A percentile compares a stretch with the other conserved stretches of the same genome.
These are phyloP conservation scores for Anser brachyrhynchus DNA, from an alignment of 2,113 vertebrate species.

Conservation along the genomic window DNA sequence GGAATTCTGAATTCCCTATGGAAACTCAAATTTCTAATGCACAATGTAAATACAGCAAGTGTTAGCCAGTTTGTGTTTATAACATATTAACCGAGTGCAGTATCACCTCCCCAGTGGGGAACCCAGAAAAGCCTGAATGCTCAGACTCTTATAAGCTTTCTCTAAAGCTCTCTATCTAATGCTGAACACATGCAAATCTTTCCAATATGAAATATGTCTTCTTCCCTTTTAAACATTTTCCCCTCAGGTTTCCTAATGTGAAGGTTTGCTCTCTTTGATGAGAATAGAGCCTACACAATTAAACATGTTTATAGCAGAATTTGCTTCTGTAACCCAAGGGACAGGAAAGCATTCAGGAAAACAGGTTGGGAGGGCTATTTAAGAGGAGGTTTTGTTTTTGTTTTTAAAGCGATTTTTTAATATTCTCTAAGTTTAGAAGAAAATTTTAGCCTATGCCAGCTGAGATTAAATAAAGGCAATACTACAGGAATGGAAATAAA, in stretches of 20 bases:
- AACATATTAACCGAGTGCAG: conserved; percentile 9
- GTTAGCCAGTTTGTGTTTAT: conserved; percentile 32
- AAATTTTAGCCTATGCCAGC: not conserved
- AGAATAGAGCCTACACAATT: conserved; percentile 1
- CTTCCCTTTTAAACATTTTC: not conserved
- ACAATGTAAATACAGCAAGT: conserved; percentile 38
- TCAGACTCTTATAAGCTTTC: not conserved
- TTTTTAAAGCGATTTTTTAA: not conserved
- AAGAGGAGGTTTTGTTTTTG: not conserved
- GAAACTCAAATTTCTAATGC: conserved; percentile 13
- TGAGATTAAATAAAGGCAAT: not conserved
- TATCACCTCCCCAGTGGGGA: not conserved
- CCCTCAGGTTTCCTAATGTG: conserved; percentile 27
- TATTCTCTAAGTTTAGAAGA: not conserved
- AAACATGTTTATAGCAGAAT: not conserved
- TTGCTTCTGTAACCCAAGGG: not conserved
- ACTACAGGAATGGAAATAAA: not conserved
- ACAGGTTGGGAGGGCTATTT: not conserved
- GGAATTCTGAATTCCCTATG: conserved; percentile 40
- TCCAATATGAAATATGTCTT: not conserved
- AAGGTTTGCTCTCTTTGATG: conserved; percentile 13
- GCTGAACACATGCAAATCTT: conserved; percentile 4
- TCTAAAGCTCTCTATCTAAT: not conserved
- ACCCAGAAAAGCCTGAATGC: not conserved
- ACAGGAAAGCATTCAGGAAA: not conserved